Conservation (phyloP, 2,888 invertebrate species). For the Acrocera orbiculus region DNA sequence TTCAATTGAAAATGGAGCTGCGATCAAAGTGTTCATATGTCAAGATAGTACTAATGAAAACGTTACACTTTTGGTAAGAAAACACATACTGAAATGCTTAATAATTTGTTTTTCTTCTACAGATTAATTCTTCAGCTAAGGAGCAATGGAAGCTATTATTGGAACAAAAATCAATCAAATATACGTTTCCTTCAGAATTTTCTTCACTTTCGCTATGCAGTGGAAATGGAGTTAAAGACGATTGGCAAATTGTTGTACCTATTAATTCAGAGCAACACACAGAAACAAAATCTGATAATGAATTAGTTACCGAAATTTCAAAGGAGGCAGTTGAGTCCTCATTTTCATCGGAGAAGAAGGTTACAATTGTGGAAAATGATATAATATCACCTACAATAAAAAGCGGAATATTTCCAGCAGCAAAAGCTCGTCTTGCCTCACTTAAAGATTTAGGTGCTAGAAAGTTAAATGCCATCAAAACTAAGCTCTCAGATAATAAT, state of each 20-base stretch:
- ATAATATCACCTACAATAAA: neutral
- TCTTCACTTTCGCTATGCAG: slow-evolving; percentile 16
- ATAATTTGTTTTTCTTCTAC: slow-evolving; percentile 10
- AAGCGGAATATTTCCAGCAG: slow-evolving; percentile 25
- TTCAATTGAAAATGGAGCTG: slow-evolving; percentile 25
- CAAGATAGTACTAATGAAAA: slow-evolving; percentile 45
- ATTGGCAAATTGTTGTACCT: slow-evolving; percentile 31
- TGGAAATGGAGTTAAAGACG: slow-evolving; percentile 12
- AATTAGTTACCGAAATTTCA: neutral
- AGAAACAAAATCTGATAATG: neutral
- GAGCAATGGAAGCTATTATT: slow-evolving; percentile 69
- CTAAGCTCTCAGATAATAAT: slow-evolving; percentile 36
- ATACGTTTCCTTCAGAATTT: slow-evolving; percentile 43
- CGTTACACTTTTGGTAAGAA: slow-evolving; percentile 35
- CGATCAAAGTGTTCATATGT: slow-evolving; percentile 36
- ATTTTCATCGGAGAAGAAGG: slow-evolving; percentile 3
- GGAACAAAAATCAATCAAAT: slow-evolving; percentile 57
- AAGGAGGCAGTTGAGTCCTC: neutral
- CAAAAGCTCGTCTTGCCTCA: slow-evolving; percentile 41
- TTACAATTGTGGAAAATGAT: neutral
- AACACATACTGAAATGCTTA: slow-evolving; percentile 5
- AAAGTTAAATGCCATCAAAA: slow-evolving; percentile 44
- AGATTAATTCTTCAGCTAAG: slow-evolving; percentile 56
- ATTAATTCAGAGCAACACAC: slow-evolving; percentile 16
- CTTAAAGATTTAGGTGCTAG: slow-evolving; percentile 51